Evolutionary conservation across 2,888 invertebrate genomes (phyloP).

Genomic region (Papilio demoleus): DNA sequence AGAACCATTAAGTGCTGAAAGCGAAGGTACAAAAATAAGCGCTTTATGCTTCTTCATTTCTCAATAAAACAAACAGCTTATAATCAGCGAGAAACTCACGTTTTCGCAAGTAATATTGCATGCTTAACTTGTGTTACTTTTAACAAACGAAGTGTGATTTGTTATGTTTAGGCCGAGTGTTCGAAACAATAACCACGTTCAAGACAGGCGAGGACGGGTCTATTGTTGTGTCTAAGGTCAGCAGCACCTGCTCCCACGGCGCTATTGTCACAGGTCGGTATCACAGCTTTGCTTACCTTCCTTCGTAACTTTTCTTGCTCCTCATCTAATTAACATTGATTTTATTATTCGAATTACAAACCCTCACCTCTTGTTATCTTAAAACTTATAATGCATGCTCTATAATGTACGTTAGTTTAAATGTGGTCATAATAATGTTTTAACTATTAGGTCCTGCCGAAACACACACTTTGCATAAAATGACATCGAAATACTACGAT

Average conservation of each 20-base stretch:
- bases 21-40: conserved; percentile 74
- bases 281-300: conserved; percentile 68
- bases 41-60: conserved; percentile 64
- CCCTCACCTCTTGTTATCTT: conserved; percentile 21
- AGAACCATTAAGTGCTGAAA: conserved; percentile 79
- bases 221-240: conserved; percentile 82
- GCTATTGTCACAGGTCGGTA: conserved; percentile 86
- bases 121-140: conserved; percentile 76
- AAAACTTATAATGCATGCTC: conserved; percentile 46
- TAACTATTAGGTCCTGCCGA: conserved; percentile 86
- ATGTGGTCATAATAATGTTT: conserved; percentile 75
- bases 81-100: conserved; percentile 63
- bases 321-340: conserved; percentile 45
- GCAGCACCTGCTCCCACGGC: conserved; percentile 85
- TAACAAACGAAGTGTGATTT: conserved; percentile 80
- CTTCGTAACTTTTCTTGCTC: conserved; percentile 44
- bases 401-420: conserved; percentile 52
- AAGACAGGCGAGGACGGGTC: conserved; percentile 77
- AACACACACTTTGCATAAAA: conserved; percentile 86
- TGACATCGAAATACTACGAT: conserved; percentile 84
- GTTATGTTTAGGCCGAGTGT: conserved; percentile 82
- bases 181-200: conserved; percentile 82
- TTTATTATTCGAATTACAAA: conserved; percentile 32
- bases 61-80: conserved; percentile 72
- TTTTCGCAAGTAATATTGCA: conserved; percentile 71